Conservation (phyloP, 1,140 invertebrate species). For the Phenacoccus solenopsis region DNA sequence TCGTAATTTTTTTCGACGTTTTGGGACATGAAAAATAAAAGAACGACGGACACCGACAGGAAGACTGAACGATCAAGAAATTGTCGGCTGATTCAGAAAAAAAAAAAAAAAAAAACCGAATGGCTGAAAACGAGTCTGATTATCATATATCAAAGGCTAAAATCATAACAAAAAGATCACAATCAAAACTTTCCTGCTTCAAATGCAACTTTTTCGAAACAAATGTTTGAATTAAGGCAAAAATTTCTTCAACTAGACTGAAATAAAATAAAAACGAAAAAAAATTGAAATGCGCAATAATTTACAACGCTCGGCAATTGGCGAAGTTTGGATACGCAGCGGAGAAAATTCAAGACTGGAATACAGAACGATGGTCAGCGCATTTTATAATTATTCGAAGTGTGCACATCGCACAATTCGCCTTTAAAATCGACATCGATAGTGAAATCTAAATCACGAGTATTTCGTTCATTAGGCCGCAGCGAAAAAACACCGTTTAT, state of each 20-base stretch:
- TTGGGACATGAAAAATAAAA: too few species aligned
- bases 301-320: background rate
- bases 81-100: too few species aligned
- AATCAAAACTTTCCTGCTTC: too few species aligned
- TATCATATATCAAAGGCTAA: too few species aligned
- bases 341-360: background rate
- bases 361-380: slow-evolving; percentile 42
- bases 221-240: too few species aligned
- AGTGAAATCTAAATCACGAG: slow-evolving; percentile 91
- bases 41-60: too few species aligned
- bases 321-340: background rate
- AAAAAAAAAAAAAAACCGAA: too few species aligned
- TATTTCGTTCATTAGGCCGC: slow-evolving; percentile 91
- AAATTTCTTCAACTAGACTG: background rate
- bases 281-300: background rate
- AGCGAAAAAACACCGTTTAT: slow-evolving; percentile 83
- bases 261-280: background rate
- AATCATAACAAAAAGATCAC: too few species aligned
- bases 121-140: too few species aligned
- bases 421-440: slow-evolving; percentile 91
- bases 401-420: slow-evolving; percentile 77
- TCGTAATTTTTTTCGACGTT: too few species aligned
- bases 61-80: too few species aligned
- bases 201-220: too few species aligned
- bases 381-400: slow-evolving; percentile 91